These are phyloP conservation scores for Latrodectus elegans DNA, from an alignment of 2,888 invertebrate species.

Conservation along the genomic window DNA sequence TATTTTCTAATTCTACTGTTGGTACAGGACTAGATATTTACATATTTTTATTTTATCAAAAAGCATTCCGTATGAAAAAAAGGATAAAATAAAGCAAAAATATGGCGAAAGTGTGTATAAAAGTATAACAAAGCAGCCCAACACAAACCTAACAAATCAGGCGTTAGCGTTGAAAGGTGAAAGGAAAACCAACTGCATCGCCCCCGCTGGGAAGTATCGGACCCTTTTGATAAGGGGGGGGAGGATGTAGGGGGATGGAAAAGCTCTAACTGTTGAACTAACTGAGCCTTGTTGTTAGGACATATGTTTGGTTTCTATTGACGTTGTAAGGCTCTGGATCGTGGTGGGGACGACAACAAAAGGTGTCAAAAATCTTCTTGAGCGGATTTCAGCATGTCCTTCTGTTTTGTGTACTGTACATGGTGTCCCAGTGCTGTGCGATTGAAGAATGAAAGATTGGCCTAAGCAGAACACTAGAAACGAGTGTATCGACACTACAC, in stretches of 20 bases:
- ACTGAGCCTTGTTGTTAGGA: conserved; percentile 53
- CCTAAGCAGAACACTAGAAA: too few species aligned
- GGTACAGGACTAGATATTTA: too few species aligned
- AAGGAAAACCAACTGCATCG: conserved; percentile 26
- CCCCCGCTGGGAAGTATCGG: conserved; percentile 25
- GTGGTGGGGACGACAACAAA: conserved; percentile 22
- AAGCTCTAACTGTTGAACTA: conserved; percentile 46
- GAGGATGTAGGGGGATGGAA: not conserved
- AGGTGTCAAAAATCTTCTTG: conserved; percentile 60
- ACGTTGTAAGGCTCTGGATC: conserved; percentile 18
- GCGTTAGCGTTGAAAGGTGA: conserved; percentile 37
- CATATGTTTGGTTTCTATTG: conserved; percentile 67
- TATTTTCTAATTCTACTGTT: too few species aligned
- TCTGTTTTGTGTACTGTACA: conserved; percentile 19
- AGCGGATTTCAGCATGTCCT: conserved; percentile 49
- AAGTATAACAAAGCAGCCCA: conserved; percentile 50
- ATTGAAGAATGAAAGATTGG: not conserved
- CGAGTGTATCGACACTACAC: too few species aligned
- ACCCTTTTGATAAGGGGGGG: conserved; percentile 26
- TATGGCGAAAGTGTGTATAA: conserved; percentile 24
- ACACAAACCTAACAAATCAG: conserved; percentile 64
- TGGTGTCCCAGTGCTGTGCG: conserved; percentile 7
- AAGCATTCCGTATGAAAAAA: conserved; percentile 2
- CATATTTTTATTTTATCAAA: conserved; percentile 22
- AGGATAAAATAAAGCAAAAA: conserved; percentile 27